A percentile compares a stretch with the other conserved stretches of the same genome.
phyloP scores from a whole-genome alignment of 2,797 vertebrate genomes.

The Salmo trutta region DNA sequence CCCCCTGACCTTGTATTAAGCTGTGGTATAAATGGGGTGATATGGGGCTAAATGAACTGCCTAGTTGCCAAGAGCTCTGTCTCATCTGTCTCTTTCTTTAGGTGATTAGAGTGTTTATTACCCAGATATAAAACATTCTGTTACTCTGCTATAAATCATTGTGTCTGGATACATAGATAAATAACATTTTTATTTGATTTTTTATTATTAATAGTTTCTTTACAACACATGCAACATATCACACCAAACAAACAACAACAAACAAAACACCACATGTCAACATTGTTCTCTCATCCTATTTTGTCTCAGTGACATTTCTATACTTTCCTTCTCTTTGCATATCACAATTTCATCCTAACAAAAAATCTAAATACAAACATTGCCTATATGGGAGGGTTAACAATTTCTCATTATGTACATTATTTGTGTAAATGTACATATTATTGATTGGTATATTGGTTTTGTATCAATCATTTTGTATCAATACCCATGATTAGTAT shows the following conservation, averaged over 20 bases:
- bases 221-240: too few species aligned
- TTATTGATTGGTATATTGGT: too few species aligned
- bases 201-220: not conserved
- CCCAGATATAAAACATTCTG: not conserved
- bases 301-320: too few species aligned
- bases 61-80: slow-evolving; percentile 4
- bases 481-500: too few species aligned
- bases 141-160: not conserved
- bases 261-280: too few species aligned
- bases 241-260: too few species aligned
- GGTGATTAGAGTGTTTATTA: not conserved
- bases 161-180: not conserved
- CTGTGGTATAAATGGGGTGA: slow-evolving; percentile 12
- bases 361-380: too few species aligned
- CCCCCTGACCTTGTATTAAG: slow-evolving; percentile 48
- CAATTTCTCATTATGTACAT: too few species aligned
- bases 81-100: not conserved
- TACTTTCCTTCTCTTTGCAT: not conserved
- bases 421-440: too few species aligned
- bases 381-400: too few species aligned
- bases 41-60: slow-evolving; percentile 25
- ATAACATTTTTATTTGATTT: not conserved
- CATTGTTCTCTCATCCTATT: too few species aligned
- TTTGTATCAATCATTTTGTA: too few species aligned
- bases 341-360: not conserved